phyloP scores from a whole-genome alignment of 2,113 vertebrate species.

The Scortum barcoo region DNA sequence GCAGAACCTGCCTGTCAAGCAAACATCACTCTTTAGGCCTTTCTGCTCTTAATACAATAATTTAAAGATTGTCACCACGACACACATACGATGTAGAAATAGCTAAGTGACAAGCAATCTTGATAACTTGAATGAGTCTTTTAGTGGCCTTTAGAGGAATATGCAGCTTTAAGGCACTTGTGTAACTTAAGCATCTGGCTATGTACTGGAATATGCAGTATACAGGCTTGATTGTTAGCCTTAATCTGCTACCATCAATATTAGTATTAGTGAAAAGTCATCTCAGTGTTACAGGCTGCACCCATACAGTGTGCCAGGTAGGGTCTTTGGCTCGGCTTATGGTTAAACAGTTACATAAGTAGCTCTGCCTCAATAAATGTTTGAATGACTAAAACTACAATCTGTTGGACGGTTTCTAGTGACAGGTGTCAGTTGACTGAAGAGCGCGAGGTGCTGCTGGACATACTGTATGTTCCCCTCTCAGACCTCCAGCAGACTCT shows the following conservation, averaged over 20 bases:
- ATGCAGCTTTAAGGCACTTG: slow-evolving; percentile 54
- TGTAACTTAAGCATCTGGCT: slow-evolving; percentile 14
- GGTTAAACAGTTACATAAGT: not conserved
- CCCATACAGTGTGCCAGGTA: not conserved
- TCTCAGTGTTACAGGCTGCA: not conserved
- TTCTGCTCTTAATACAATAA: not conserved
- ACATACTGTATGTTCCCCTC: slow-evolving; percentile 7
- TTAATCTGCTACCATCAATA: not conserved
- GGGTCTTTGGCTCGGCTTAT: slow-evolving; percentile 4
- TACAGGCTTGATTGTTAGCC: not conserved
- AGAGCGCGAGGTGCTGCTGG: slow-evolving; percentile 9
- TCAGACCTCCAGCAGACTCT: slow-evolving; percentile 80
- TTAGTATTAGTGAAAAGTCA: not conserved
- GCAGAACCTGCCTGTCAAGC: not conserved
- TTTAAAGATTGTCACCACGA: too few species aligned
- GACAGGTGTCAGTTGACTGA: slow-evolving; percentile 4
- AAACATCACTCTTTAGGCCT: not conserved
- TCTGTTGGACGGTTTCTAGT: slow-evolving; percentile 7
- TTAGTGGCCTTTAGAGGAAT: slow-evolving; percentile 7
- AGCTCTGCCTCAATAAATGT: slow-evolving; percentile 41
- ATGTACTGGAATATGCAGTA: not conserved
- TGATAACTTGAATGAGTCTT: not conserved
- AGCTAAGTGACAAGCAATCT: not conserved
- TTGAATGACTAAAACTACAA: slow-evolving; percentile 29
- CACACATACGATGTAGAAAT: not conserved